Base-by-base conservation (phyloP, 2,888 invertebrate species). In the Mycalesis mineus region DNA sequence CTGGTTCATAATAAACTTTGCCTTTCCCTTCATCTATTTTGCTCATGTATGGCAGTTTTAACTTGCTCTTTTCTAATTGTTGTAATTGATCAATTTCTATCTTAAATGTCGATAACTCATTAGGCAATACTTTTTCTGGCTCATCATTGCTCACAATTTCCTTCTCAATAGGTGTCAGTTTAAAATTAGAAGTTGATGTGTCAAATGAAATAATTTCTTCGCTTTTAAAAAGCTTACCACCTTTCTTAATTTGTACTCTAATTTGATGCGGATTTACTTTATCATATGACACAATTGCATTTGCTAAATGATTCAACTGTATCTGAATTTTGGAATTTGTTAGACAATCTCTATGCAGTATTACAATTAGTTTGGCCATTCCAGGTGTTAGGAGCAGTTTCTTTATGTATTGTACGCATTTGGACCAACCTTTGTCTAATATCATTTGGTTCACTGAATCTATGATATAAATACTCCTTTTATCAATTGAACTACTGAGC, bases 1-100 rank as follows among this genome's bases (percentile, higher is more conserved):
- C 96, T 8, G 95, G 94, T 64, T 93, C 91, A 72, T 96, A 96
- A 66, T 92, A 91, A 36, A 96, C 94, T 73, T 92, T 92, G 41
- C 93, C 92, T 60, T 91, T 91, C 0, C 88, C 84, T 55, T 88
- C 79, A 63, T 88, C 84, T 50, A 87, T 86, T 64, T 89, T 90
- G 66, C 80, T 88, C 88, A 88, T 88, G 70, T 93, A 94, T 0
- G 94, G 94, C 55, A 94, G 79, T 58, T 92, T 85, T 37, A 94
- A 75, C 66, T 91, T 89, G 61, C 90, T 86, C 62, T 91, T 91
- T 9, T 92, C 91, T 65, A 91, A 79, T 66, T 92, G 92, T 54
- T 93, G 93, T 55, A 86, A 82, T 62, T 93, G 92, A 57, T 91
- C 91, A 0, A 93, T 82, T 69, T 92, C 91, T 67, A 94, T 91